These are phyloP conservation scores for Pagetopsis macropterus DNA, from an alignment of 2,797 vertebrate species.

Conservation along the genomic window DNA sequence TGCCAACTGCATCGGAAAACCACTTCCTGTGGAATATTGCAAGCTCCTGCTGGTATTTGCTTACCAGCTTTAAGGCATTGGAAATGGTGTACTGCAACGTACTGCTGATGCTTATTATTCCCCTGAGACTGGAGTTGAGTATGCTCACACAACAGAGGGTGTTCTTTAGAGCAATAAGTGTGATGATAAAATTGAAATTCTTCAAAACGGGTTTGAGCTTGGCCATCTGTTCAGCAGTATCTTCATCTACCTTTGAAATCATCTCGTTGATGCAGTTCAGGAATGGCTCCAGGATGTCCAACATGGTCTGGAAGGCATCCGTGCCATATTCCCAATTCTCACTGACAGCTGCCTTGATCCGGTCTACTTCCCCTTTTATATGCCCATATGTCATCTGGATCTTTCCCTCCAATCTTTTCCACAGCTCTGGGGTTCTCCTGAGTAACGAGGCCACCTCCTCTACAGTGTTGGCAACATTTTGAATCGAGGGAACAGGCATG, in stretches of 20 bases:
- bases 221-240: conserved; percentile 85
- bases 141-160: conserved; percentile 96
- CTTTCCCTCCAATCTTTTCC: conserved; percentile 86
- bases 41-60: conserved; percentile 96
- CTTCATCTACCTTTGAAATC: conserved; percentile 85
- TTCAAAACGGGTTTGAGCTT: conserved; percentile 90
- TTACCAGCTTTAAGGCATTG: conserved; percentile 95
- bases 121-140: conserved; percentile 96
- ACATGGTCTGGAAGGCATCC: conserved; percentile 91
- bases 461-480: conserved; percentile 88
- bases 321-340: conserved; percentile 92
- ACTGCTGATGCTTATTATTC: conserved; percentile 93
- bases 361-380: conserved; percentile 87
- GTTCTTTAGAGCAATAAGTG: conserved; percentile 93
- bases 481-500: conserved; percentile 89
- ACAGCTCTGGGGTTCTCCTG: conserved; percentile 86
- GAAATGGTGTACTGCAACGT: conserved; percentile 94
- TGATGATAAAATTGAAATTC: conserved; percentile 96
- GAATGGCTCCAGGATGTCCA: conserved; percentile 93
- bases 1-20: conserved; percentile 93
- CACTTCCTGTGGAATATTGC: conserved; percentile 96
- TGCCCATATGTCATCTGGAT: conserved; percentile 89
- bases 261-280: conserved; percentile 91
- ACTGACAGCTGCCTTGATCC: conserved; percentile 87
- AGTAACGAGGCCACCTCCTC: conserved; percentile 91